phyloP scores from a whole-genome alignment of 2,113 vertebrate species.

The Toxostoma redivivum region DNA sequence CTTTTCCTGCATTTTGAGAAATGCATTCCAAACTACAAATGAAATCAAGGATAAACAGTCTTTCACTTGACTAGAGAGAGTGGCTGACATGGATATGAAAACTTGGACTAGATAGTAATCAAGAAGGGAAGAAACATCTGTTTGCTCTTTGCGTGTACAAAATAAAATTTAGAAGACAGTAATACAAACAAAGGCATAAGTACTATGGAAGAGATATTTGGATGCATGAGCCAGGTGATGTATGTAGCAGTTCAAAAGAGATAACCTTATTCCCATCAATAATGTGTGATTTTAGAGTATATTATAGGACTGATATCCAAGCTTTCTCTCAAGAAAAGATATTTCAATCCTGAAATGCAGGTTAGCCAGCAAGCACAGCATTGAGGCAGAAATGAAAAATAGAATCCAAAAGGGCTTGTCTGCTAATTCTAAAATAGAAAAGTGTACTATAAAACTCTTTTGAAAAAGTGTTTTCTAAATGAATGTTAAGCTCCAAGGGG shows the following conservation, averaged over 20 bases:
- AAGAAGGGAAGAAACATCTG: background rate
- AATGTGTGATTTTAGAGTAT: background rate
- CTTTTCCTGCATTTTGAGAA: background rate
- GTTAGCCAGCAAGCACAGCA: background rate
- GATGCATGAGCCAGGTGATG: background rate
- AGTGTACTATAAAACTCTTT: background rate
- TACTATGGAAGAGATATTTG: background rate
- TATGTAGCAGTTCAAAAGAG: background rate
- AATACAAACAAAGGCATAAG: background rate
- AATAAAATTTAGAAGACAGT: background rate
- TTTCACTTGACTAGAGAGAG: background rate
- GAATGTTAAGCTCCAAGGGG: constrained; percentile 33
- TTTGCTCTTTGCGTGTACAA: background rate
- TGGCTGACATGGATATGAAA: background rate
- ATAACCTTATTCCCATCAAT: background rate
- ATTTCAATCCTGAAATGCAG: background rate
- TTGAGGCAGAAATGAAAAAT: background rate
- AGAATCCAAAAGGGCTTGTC: background rate
- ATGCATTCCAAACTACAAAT: background rate
- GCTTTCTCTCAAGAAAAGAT: background rate
- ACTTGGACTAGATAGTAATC: background rate
- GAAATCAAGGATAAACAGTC: background rate
- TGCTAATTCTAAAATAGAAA: background rate
- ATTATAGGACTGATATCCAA: background rate
- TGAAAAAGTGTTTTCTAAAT: constrained; percentile 31